Base-by-base conservation (phyloP, 2,888 invertebrate genomes). In the Brachyptera putata region DNA sequence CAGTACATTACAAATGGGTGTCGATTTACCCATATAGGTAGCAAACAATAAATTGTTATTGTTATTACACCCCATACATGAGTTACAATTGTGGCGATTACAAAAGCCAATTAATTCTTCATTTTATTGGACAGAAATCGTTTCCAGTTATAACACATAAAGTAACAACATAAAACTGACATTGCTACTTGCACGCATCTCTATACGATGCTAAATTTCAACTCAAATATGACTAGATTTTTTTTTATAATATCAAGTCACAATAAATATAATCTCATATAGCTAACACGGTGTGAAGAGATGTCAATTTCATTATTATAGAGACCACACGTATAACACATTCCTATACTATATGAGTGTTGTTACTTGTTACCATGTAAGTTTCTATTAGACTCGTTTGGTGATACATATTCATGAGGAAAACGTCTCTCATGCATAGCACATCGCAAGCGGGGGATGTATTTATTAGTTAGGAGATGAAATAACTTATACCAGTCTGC, bases 321-420 rank as follows among this genome's bases (percentile, higher is more conserved):
- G 5, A 46, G 46, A 46, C 46, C 46, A 46, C 46, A 46, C 46
- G 46, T 41, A 41, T 41, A 41, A 16, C 7, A 14, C 41, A 41
- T 41, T 41, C 41, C 21, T n/a, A n/a, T n/a, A n/a, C 34, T 37
- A 16, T 13, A 16, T 50, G 25, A 2, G 24, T 22, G 25, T 22
- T 2, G 22, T 2, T 14, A 37, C 37, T 13, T 5, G 16, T 41
- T 18, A n/a, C 41, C 41, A 18, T 41, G 41, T 21, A 16, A 41
- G 14, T 18, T 41, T 41, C 41, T 41, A 41, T 41, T 41, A 41
- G 16, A 41, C 16, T 18, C 41, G 41, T 16, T 18, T 4, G n/a
- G 24, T n/a, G 48, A 21, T 57, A 16, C 57, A 57, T 57, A 58
- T 58, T 48, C 58, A 58, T 58, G 58, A 57, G n/a, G n/a, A n/a